phyloP scores from a whole-genome alignment of 2,113 vertebrate species.

The Paradisaea rubra region DNA sequence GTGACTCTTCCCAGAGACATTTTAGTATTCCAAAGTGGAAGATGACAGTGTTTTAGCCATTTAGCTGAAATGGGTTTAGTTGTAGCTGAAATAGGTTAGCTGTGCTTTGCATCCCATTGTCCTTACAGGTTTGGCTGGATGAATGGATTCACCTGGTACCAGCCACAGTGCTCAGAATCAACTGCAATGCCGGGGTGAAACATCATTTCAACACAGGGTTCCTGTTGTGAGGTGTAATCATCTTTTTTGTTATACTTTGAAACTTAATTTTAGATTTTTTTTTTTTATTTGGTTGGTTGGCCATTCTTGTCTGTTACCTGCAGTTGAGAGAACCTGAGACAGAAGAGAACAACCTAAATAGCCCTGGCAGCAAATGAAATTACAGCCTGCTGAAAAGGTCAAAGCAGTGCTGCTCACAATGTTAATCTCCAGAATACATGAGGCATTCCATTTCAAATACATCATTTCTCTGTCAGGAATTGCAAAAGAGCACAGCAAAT shows the following conservation, averaged over 20 bases:
- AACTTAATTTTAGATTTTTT: not conserved
- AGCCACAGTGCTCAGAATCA: not conserved
- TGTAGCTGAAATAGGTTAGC: not conserved
- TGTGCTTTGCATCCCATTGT: accelerated
- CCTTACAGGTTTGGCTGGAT: not conserved
- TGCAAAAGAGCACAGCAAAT: slow-evolving; percentile 7
- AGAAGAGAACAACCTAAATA: not conserved
- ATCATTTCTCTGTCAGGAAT: slow-evolving; percentile 21
- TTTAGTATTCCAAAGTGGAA: not conserved
- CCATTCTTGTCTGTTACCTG: not conserved
- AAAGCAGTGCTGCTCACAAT: not conserved
- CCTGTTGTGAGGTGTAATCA: not conserved
- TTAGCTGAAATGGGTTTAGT: not conserved
- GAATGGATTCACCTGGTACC: not conserved
- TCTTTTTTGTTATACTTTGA: not conserved
- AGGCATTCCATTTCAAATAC: slow-evolving; percentile 14
- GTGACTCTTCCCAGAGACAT: not conserved
- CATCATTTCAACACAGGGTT: not conserved
- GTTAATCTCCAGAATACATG: not conserved
- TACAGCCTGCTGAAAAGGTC: slow-evolving; percentile 34
- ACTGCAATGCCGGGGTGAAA: not conserved
- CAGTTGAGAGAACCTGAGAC: not conserved
- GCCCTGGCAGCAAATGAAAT: slow-evolving; percentile 40
- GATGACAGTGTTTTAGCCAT: not conserved
- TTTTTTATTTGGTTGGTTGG: not conserved